phyloP scores from a whole-genome alignment of 2,113 vertebrate species.

The Galeopterus variegatus region DNA sequence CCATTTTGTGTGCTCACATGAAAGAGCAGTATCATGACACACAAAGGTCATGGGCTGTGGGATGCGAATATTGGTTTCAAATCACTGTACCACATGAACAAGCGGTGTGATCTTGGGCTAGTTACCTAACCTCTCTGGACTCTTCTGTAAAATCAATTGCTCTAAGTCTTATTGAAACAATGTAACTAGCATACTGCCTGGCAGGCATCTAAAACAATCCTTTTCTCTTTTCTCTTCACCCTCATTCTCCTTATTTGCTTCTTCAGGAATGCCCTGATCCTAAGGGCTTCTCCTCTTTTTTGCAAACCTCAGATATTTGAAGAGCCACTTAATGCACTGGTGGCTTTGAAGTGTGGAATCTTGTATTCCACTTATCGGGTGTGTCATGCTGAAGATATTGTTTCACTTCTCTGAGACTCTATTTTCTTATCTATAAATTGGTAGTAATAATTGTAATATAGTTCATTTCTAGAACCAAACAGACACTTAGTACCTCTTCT shows the following conservation, averaged over 20 bases:
- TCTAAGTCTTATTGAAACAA: background rate
- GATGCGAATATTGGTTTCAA: conserved; percentile 2
- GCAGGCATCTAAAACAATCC: background rate
- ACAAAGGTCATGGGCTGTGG: background rate
- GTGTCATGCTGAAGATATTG: background rate
- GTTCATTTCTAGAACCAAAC: background rate
- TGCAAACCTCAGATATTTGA: background rate
- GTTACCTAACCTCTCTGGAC: background rate
- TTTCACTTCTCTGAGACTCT: background rate
- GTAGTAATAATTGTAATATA: background rate
- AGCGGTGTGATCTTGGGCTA: background rate
- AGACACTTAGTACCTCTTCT: background rate
- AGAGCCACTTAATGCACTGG: background rate
- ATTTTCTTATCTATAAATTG: background rate
- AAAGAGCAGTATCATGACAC: background rate
- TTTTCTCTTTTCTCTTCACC: background rate
- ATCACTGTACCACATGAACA: background rate
- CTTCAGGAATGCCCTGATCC: background rate
- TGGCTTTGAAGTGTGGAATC: background rate
- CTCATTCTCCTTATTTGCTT: background rate
- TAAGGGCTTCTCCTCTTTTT: background rate
- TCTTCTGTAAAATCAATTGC: background rate
- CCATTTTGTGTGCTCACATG: background rate
- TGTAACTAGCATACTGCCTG: background rate
- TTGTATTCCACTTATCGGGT: background rate